phyloP scores from a whole-genome alignment of 2,797 vertebrate species.

The Crocidura indochinensis region DNA sequence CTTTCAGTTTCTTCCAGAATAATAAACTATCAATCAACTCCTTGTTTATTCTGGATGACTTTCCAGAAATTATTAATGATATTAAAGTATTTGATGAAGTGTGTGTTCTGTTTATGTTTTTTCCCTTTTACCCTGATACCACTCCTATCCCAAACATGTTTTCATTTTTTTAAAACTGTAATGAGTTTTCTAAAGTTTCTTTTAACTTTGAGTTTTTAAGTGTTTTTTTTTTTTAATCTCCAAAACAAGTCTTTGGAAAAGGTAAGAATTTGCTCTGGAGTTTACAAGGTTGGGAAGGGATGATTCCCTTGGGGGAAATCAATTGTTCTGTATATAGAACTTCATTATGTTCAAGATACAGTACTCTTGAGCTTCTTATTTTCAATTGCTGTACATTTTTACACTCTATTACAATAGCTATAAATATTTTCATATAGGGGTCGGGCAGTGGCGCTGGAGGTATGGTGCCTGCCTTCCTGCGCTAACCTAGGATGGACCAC shows the following conservation, averaged over 20 bases:
- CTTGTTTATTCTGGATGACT: slow-evolving; percentile 53
- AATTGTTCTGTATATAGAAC: slow-evolving; percentile 48
- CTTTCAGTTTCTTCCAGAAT: neutral
- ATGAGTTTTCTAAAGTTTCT: slow-evolving; percentile 28
- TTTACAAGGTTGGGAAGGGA: slow-evolving; percentile 30
- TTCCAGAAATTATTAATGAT: slow-evolving; percentile 61
- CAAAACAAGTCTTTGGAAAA: slow-evolving; percentile 49
- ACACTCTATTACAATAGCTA: slow-evolving; percentile 39
- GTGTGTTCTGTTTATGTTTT: neutral
- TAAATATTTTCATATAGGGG: slow-evolving; percentile 48
- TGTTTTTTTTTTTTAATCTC: slow-evolving; percentile 27
- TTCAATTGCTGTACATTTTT: slow-evolving; percentile 62
- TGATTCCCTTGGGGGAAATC: slow-evolving; percentile 19
- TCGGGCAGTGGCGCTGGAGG: too few species aligned
- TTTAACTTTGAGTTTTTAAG: too few species aligned
- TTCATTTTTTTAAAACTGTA: slow-evolving; percentile 62
- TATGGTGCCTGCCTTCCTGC: too few species aligned
- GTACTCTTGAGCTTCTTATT: slow-evolving; percentile 6
- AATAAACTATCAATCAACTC: slow-evolving; percentile 30
- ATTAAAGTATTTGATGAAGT: slow-evolving; percentile 48
- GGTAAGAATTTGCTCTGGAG: slow-evolving; percentile 48
- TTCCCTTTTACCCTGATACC: neutral
- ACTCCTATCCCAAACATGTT: neutral
- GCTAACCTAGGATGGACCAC: too few species aligned
- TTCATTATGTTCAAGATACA: slow-evolving; percentile 29